A percentile compares a stretch with the other conserved stretches of the same genome.
Evolutionary conservation across 1,140 invertebrate species (phyloP).

Genomic region (Lordiphosa mommai): DNA sequence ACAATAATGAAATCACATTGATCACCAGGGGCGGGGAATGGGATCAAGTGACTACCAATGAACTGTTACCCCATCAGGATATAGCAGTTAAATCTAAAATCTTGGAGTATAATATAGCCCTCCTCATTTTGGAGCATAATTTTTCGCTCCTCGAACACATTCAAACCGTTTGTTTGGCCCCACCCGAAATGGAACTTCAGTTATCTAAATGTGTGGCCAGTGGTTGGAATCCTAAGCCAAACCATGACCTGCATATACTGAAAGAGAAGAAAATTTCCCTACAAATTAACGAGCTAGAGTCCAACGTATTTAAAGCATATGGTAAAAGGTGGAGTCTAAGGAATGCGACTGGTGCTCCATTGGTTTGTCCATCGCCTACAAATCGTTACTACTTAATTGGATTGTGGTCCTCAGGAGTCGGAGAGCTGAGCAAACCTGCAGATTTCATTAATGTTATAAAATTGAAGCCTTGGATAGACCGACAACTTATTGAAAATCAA

Average conservation of each 20-base stretch:
- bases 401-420: neutral
- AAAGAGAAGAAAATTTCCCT: neutral
- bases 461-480: conserved; percentile 2
- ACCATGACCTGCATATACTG: neutral
- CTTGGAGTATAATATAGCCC: neutral
- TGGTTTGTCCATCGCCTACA: neutral
- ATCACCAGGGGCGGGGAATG: conserved; percentile 26
- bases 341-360: conserved; percentile 18
- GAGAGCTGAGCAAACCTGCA: neutral
- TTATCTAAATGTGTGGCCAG: neutral
- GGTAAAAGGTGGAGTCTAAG: neutral
- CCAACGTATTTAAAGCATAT: neutral
- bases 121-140: neutral
- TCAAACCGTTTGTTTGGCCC: neutral
- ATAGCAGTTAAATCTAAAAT: neutral
- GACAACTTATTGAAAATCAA: neutral
- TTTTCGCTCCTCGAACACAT: neutral
- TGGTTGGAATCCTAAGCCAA: conserved; percentile 14
- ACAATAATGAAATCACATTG: rapidly evolving
- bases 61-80: conserved; percentile 8
- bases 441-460: neutral
- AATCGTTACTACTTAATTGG: conserved; percentile 16
- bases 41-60: conserved; percentile 9
- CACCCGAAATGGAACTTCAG: neutral
- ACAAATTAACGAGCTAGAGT: neutral